Conservation (phyloP, 2,888 invertebrate species). For the Lithophane socia region DNA sequence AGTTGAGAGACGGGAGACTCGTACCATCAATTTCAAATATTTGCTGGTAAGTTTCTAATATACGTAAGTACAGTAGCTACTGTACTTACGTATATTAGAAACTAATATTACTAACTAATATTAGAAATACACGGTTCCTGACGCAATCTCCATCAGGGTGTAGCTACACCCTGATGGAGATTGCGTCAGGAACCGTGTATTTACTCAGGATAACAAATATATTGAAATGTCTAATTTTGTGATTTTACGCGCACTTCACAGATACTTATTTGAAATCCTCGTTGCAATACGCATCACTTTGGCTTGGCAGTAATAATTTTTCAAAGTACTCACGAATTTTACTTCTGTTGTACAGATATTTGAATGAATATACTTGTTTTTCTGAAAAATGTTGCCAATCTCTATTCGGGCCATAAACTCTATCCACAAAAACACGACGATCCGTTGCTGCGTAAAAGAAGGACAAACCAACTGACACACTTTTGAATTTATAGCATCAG, state of each 20-base stretch:
- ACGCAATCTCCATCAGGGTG: too few species aligned
- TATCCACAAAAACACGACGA: not conserved
- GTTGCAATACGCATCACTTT: not conserved
- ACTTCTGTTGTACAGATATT: too few species aligned
- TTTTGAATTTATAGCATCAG: not conserved
- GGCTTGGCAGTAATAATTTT: not conserved
- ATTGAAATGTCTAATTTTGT: not conserved
- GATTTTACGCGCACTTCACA: too few species aligned
- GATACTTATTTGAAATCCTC: not conserved
- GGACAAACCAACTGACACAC: not conserved
- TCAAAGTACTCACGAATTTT: not conserved
- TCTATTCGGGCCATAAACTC: not conserved
- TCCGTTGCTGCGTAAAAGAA: not conserved
- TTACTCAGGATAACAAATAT: not conserved
- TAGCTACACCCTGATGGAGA: not conserved
- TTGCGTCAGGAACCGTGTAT: not conserved
- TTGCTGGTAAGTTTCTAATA: conserved; percentile 1
- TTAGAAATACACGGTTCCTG: too few species aligned
- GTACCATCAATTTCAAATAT: conserved; percentile 23
- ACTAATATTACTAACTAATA: too few species aligned
- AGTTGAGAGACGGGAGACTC: not conserved
- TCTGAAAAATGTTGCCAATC: not conserved
- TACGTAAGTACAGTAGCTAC: not conserved
- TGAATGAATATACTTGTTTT: too few species aligned
- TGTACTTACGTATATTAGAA: too few species aligned